Evolutionary conservation across 2,113 vertebrate species (phyloP), one percentile per base, ranked within the genome.

Genomic region (Megaceryle torquata): DNA sequence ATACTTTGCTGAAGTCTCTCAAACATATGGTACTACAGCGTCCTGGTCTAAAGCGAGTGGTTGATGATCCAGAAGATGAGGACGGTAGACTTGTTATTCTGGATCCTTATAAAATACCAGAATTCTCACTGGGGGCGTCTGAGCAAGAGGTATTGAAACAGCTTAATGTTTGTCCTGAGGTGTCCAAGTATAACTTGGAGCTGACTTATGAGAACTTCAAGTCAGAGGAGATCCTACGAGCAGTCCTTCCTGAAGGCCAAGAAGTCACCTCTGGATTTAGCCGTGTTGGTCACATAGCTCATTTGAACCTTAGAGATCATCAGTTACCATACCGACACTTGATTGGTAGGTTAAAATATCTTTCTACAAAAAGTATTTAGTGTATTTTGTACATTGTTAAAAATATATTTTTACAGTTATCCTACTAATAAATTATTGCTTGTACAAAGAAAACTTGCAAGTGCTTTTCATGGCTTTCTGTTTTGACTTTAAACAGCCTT

Each of bases 301-400:
- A 99, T 74, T 82, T 99, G 97, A 99, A 99, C 74, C 98, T 99
- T 86, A 98, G 99, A 93, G 99, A 99, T 39, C 99, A 99, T 97
- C 99, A 99, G 91, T 98, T 99, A 17, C 96, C 98, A 1, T 99
- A 98, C 98, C 99, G 98, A 94, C 98, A 98, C 76, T 97, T 99
- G 96, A 99, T 99, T 72, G 99, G 99, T 99, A 97, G 96, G 98
- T 37, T 28, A 84, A 6, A 35, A 24, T 16, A 53, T 57, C 28
- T 33, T 74, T 15, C 28, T 15, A 29, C 15, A 29, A 61, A 44
- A 31, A 50, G 9, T 4, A 2, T 65, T 41, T 29, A 0, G 2
- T 51, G 0, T 21, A 9, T 13, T 64, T 46, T 61, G 7, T 37
- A 1, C 37, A 1, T 26, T 80, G 19, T 29, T 60, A 6, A 35